A percentile compares a stretch with the other conserved stretches of the same genome.
phyloP scores from a whole-genome alignment of 2,888 invertebrate species.

The Chydorus sphaericus region DNA sequence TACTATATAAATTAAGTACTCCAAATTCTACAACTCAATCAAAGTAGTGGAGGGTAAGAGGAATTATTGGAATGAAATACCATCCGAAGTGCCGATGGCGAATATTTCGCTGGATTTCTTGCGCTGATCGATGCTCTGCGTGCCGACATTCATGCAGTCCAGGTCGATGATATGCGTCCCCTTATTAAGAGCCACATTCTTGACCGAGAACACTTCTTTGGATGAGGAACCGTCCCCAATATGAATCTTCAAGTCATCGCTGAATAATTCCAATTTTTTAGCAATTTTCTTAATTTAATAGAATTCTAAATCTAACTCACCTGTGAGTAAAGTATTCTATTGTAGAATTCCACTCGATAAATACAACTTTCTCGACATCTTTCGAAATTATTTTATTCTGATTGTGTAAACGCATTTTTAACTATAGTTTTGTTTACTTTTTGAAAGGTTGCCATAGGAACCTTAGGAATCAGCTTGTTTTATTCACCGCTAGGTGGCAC shows the following conservation, averaged over 20 bases:
- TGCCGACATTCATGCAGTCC: neutral
- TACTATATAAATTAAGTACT: too few species aligned
- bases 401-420: conserved; percentile 55
- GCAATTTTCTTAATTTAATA: neutral
- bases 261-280: neutral
- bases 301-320: conserved; percentile 34
- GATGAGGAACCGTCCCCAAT: neutral
- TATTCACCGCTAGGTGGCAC: neutral
- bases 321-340: conserved; percentile 87
- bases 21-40: too few species aligned
- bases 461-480: neutral
- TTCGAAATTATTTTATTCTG: conserved; percentile 42
- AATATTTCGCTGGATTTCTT: conserved; percentile 2
- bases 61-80: neutral
- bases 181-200: neutral
- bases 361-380: conserved; percentile 65
- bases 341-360: conserved; percentile 82
- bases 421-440: conserved; percentile 7
- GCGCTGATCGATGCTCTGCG: neutral
- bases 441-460: neutral
- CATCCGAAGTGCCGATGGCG: neutral
- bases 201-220: neutral
- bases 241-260: conserved; percentile 3
- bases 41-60: neutral
- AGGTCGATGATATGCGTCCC: neutral